phyloP scores from a whole-genome alignment of 2,888 invertebrate species.

The Drosophila algonquin region DNA sequence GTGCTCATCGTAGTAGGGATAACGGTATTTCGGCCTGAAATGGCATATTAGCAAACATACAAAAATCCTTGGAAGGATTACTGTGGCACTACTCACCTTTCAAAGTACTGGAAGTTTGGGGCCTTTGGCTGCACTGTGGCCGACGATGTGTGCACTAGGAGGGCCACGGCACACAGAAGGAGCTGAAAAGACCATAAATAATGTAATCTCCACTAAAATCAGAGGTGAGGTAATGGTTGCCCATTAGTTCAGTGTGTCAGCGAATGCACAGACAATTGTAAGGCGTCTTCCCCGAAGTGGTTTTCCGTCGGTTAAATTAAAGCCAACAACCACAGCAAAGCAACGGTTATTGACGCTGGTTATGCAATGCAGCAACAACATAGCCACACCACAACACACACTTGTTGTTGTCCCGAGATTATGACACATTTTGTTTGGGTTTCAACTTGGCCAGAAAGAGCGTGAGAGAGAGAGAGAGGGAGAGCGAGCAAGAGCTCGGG shows the following conservation, averaged over 20 bases:
- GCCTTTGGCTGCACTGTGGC: slow-evolving; percentile 88
- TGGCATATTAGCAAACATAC: not conserved
- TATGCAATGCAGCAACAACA: slow-evolving; percentile 56
- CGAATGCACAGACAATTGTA: slow-evolving; percentile 32
- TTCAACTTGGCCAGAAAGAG: not conserved
- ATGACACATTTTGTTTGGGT: too few species aligned
- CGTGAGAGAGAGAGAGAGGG: not conserved
- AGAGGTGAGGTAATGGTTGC: slow-evolving; percentile 9
- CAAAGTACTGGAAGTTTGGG: slow-evolving; percentile 95
- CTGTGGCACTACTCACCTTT: slow-evolving; percentile 86
- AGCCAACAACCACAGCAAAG: slow-evolving; percentile 33
- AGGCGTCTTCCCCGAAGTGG: slow-evolving; percentile 49
- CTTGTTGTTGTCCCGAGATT: too few species aligned
- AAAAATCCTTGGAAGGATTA: not conserved
- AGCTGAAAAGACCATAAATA: slow-evolving; percentile 40
- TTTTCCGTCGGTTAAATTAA: slow-evolving; percentile 26
- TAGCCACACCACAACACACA: too few species aligned
- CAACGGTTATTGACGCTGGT: slow-evolving; percentile 55
- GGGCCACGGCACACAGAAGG: slow-evolving; percentile 64
- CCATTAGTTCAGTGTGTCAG: slow-evolving; percentile 74
- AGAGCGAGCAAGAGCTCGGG: slow-evolving; percentile 3
- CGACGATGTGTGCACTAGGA: slow-evolving; percentile 62
- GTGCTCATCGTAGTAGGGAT: slow-evolving; percentile 95
- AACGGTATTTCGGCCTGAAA: slow-evolving; percentile 93
- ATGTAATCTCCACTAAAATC: slow-evolving; percentile 25